Evolutionary conservation across 1,140 invertebrate genomes (phyloP).

Genomic region (Daktulosphaira vitifoliae): DNA sequence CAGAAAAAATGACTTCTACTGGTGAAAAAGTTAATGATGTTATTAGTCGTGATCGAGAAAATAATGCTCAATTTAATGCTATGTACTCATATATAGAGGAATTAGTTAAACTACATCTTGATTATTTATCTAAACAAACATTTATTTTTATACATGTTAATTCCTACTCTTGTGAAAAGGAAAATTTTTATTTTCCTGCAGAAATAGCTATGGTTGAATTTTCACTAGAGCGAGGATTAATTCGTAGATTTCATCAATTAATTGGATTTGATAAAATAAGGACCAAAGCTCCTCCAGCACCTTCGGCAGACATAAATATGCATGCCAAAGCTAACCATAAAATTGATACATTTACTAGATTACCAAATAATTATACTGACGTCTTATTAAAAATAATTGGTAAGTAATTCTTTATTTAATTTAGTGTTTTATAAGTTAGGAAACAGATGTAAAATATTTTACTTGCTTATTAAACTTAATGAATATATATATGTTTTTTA

Average conservation of each 20-base stretch:
- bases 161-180: background rate
- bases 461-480: too few species aligned
- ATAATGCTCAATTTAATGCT: background rate
- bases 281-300: background rate
- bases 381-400: conserved; percentile 19
- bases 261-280: conserved; percentile 13
- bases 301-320: background rate
- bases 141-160: conserved; percentile 23
- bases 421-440: too few species aligned
- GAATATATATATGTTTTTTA: too few species aligned
- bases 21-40: conserved; percentile 9
- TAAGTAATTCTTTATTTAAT: too few species aligned
- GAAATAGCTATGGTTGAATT: conserved; percentile 15
- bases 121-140: conserved; percentile 6
- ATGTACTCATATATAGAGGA: conserved; percentile 16
- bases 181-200: conserved; percentile 16
- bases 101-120: background rate
- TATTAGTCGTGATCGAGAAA: background rate
- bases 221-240: conserved; percentile 8
- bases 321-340: conserved; percentile 8
- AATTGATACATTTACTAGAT: background rate
- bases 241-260: conserved; percentile 4
- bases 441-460: too few species aligned
- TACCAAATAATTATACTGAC: background rate
- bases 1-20: background rate